Evolutionary conservation across 2,888 invertebrate genomes (phyloP), one percentile per base, ranked within the genome.

Genomic region (Thereva unica): DNA sequence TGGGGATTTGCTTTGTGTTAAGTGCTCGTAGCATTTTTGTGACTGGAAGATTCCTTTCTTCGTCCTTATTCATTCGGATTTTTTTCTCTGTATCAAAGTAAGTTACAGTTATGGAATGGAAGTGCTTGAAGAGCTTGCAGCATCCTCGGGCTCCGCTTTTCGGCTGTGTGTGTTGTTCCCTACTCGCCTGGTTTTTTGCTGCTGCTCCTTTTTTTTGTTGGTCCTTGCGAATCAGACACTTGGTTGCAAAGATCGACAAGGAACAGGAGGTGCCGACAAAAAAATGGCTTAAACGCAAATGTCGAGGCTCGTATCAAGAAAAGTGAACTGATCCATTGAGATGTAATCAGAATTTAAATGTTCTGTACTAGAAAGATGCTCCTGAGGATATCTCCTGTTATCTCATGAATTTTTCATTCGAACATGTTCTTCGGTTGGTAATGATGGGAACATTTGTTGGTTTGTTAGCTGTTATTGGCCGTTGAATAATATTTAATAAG

Each of bases 311-410:
- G 47, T 59, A 37, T 59, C 45, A 59, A 59, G 57, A 10, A 37
- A 61, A 50, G 40, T 50, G 41, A 61, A 42, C 23, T 61, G 61
- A 61, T 61, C 61, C 61, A 34, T 61, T 61, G 49, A 50, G 61
- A 61, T 61, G 61, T 61, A 49, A 61, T 50, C 50, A 61, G 61
- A 61, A 61, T 61, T 61, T 61, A 61, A 61, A 61, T 61, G 50
- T 47, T 61, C 37, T 50, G 61, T 45, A 35, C 50, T 41, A 40
- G 61, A 61, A 50, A 34, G 61, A 61, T 61, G 50, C 50, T 50
- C 6, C 49, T 34, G 23, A 10, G 7, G 12, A 38, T 10, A 35
- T 56, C 57, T 47, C 50, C 23, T 49, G 50, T 10, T 61, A 50
- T 23, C 61, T 61, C 50, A 61, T 61, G 61, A 49, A 61, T 61